phyloP scores from a whole-genome alignment of 2,113 vertebrate species.

The Oryzias woworae region DNA sequence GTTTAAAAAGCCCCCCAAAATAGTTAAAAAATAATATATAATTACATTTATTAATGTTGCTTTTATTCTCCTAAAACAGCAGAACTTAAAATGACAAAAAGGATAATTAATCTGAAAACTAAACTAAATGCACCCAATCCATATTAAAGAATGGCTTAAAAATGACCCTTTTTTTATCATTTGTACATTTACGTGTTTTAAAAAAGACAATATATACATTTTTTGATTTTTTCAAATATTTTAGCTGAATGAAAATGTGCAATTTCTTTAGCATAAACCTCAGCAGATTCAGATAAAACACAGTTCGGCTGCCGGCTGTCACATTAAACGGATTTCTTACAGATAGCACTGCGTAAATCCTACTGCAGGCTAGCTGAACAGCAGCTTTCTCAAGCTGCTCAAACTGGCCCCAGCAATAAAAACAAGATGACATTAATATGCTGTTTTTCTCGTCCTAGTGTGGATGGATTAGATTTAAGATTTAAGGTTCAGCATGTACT shows the following conservation, averaged over 20 bases:
- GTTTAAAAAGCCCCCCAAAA: not conserved
- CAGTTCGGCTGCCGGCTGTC: conserved; percentile 33
- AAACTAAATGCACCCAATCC: too few relatives aligned
- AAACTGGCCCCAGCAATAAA: conserved; percentile 54
- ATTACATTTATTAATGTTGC: not conserved
- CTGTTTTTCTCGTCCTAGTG: conserved; percentile 42
- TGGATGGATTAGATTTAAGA: conserved; percentile 56
- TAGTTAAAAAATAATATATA: not conserved
- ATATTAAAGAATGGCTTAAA: too few relatives aligned
- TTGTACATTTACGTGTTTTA: too few relatives aligned
- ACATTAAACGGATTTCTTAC: conserved; percentile 59
- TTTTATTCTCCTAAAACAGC: not conserved
- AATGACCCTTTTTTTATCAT: too few relatives aligned
- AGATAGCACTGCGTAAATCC: conserved; percentile 52
- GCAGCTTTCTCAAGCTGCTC: conserved; percentile 39
- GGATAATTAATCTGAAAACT: not conserved
- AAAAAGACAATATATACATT: not conserved
- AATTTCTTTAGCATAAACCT: conserved; percentile 35
- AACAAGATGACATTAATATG: conserved; percentile 67
- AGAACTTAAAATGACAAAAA: not conserved
- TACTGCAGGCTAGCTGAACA: conserved; percentile 31
- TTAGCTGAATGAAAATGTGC: conserved; percentile 10
- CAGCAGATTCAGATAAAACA: conserved; percentile 24
- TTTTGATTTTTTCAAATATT: not conserved
- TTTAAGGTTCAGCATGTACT: conserved; percentile 41